Percentiles rank a stretch among this genome's conserved stretches.
Evolutionary conservation across 92 coral and sea anemone species (phyloP).

Genomic region (Epizoanthus scotinus): DNA sequence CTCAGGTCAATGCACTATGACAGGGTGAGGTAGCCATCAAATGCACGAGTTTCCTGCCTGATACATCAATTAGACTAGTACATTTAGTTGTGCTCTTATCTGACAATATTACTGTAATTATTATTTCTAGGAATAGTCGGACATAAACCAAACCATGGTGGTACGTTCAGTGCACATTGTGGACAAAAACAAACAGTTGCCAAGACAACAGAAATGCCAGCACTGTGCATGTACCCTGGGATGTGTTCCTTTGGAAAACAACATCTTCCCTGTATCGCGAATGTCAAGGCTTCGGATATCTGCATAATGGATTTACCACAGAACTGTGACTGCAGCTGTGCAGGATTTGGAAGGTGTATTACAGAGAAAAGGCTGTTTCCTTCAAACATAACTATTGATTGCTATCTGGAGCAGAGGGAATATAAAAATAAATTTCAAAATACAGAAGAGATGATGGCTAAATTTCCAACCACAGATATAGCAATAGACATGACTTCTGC

Average conservation of each 20-base stretch:
- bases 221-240: neutral
- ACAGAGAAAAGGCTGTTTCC: neutral
- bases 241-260: neutral
- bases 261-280: neutral
- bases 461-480: neutral
- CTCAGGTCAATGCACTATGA: too few relatives aligned
- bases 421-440: neutral
- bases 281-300: neutral
- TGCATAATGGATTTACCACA: constrained; percentile 10
- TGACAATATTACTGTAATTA: too few relatives aligned
- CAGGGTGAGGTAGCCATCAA: too few relatives aligned
- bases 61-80: too few relatives aligned
- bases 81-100: too few relatives aligned
- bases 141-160: neutral
- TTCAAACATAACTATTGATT: neutral
- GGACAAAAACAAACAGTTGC: neutral
- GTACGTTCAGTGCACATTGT: neutral
- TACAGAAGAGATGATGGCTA: neutral
- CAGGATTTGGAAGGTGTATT: neutral
- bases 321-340: constrained; percentile 9
- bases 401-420: neutral
- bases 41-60: too few relatives aligned
- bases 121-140: neutral
- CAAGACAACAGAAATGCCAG: constrained; percentile 8
- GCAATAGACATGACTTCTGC: neutral